phyloP scores from a whole-genome alignment of 2,888 invertebrate genomes.

The Acleris sparsana region DNA sequence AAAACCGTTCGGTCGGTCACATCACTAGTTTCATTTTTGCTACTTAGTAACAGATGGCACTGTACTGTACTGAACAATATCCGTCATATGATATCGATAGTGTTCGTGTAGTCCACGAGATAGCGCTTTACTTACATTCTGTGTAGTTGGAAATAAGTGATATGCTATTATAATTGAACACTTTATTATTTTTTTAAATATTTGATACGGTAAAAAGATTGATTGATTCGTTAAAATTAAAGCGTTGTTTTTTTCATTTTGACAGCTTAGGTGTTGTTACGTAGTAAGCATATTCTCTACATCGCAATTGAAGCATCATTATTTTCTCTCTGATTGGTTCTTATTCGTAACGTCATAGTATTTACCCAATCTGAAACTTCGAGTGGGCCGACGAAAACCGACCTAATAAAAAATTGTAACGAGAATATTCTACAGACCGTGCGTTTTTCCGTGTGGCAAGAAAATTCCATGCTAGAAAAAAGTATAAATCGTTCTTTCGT shows the following conservation, averaged over 20 bases:
- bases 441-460: conserved; percentile 50
- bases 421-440: conserved; percentile 45
- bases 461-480: conserved; percentile 49
- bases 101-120: no score
- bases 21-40: no score
- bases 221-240: no score
- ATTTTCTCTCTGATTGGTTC: background rate
- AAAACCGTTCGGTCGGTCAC: no score
- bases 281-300: conserved; percentile 14
- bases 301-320: background rate
- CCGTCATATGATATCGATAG: no score
- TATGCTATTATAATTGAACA: no score
- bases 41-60: background rate
- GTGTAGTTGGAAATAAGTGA: no score
- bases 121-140: no score
- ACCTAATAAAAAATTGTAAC: conserved; percentile 30
- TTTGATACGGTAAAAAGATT: no score
- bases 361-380: conserved; percentile 1
- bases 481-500: conserved; percentile 66
- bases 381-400: conserved; percentile 11
- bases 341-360: background rate
- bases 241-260: no score
- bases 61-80: background rate
- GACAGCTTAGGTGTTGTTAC: conserved; percentile 1
- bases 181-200: no score